Evolutionary conservation across 2,888 invertebrate genomes (phyloP).

Genomic region (Digitonthophagus gazella): DNA sequence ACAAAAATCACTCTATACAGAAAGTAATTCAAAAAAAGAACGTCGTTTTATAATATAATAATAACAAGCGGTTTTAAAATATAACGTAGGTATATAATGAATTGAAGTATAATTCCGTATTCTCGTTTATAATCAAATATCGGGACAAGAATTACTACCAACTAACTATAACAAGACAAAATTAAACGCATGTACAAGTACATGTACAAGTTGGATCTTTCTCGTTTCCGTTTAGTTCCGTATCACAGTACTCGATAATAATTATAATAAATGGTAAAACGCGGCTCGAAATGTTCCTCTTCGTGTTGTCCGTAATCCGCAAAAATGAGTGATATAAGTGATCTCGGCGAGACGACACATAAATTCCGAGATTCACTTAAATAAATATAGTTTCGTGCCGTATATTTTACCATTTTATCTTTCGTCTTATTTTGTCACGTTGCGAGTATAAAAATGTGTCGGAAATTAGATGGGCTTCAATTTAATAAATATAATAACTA

Average conservation of each 20-base stretch:
- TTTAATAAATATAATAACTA: no score
- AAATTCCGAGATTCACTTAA: neutral
- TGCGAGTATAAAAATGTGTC: slow-evolving; percentile 24
- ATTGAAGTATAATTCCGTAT: slow-evolving; percentile 1
- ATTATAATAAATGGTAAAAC: slow-evolving; percentile 18
- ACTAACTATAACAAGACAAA: slow-evolving; percentile 6
- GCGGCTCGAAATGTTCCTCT: slow-evolving; percentile 25
- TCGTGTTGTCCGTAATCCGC: slow-evolving; percentile 30
- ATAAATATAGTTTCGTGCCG: neutral
- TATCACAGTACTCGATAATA: slow-evolving; percentile 12
- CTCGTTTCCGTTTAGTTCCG: neutral
- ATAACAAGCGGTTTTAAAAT: neutral
- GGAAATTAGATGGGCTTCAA: no score
- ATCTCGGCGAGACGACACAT: slow-evolving; percentile 19
- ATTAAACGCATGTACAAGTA: neutral
- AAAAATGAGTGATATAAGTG: slow-evolving; percentile 26
- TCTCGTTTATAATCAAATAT: neutral
- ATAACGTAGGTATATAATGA: neutral
- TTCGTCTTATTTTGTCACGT: slow-evolving; percentile 14
- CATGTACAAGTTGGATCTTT: neutral
- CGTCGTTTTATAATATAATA: neutral
- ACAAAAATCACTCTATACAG: neutral
- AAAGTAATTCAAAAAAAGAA: slow-evolving; percentile 4
- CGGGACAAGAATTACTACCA: neutral
- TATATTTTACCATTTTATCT: slow-evolving; percentile 5